Evolutionary conservation across 2,888 invertebrate species (phyloP).

Genomic region (Drosophila sordidapex): DNA sequence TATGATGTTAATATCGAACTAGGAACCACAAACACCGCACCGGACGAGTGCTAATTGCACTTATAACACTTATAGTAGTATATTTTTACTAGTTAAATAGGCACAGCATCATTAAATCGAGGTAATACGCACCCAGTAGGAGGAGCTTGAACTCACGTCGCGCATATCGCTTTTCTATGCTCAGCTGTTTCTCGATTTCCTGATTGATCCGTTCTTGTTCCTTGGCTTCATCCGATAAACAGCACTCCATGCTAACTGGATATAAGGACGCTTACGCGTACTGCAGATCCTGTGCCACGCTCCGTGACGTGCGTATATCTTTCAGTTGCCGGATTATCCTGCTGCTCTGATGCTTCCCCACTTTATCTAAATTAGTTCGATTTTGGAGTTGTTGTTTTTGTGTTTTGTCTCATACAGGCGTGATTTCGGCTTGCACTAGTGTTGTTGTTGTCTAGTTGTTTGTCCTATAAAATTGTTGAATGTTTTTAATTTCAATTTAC

Average conservation of each 20-base stretch:
- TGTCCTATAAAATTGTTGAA: slow-evolving; percentile 39
- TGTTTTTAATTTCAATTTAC: slow-evolving; percentile 50
- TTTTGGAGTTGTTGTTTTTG: slow-evolving; percentile 9
- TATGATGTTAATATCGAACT: slow-evolving; percentile 20
- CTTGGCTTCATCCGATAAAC: slow-evolving; percentile 99
- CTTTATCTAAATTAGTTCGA: slow-evolving; percentile 7
- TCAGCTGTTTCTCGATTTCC: slow-evolving; percentile 99
- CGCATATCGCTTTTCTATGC: slow-evolving; percentile 97
- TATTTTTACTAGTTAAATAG: slow-evolving; percentile 1
- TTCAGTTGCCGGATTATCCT: slow-evolving; percentile 25
- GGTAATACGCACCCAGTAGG: slow-evolving; percentile 93
- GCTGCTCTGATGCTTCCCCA: slow-evolving; percentile 4
- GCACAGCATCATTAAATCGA: slow-evolving; percentile 6
- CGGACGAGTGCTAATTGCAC: slow-evolving; percentile 27
- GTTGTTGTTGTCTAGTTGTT: slow-evolving; percentile 32
- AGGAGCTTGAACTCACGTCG: slow-evolving; percentile 97
- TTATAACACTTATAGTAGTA: slow-evolving; percentile 4
- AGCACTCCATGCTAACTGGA: slow-evolving; percentile 96
- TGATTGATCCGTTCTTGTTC: slow-evolving; percentile 99
- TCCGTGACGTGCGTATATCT: background rate
- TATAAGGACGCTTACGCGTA: slow-evolving; percentile 82
- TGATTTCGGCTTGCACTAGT: slow-evolving; percentile 13
- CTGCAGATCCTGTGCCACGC: slow-evolving; percentile 61
- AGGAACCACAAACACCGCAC: slow-evolving; percentile 6
- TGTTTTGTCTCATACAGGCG: slow-evolving; percentile 5